Percentiles rank a stretch among this genome's conserved stretches.
phyloP scores from a whole-genome alignment of 2,888 invertebrate genomes.

The Hylaea fasciaria region DNA sequence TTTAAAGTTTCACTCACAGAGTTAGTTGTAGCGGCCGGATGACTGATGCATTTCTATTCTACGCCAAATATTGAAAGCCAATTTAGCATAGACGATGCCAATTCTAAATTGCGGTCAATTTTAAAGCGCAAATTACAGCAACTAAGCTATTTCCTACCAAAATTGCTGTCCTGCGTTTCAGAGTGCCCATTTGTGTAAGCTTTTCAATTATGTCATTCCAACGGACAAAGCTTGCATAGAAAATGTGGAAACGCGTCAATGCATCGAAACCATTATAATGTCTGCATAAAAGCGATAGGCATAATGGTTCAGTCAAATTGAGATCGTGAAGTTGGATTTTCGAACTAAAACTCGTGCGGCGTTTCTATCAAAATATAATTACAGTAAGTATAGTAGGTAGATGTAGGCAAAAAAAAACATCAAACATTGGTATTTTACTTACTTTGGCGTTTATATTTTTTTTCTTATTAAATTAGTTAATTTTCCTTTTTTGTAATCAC shows the following conservation, averaged over 20 bases:
- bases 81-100: conserved; percentile 1
- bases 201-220: conserved; percentile 27
- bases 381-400: no score
- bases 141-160: conserved; percentile 33
- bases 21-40: no score
- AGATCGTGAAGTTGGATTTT: not conserved
- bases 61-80: not conserved
- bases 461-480: no score
- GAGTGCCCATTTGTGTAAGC: conserved; percentile 17
- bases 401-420: no score
- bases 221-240: conserved; percentile 23
- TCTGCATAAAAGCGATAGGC: conserved; percentile 8
- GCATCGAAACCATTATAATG: conserved; percentile 4
- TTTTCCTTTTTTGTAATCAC: no score
- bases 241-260: conserved; percentile 21
- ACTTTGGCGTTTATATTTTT: no score
- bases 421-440: no score
- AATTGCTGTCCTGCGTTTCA: conserved; percentile 40
- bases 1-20: no score
- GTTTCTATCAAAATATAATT: not conserved
- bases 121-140: conserved; percentile 50
- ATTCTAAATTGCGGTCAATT: conserved; percentile 46
- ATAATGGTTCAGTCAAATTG: not conserved
- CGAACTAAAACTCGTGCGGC: not conserved
- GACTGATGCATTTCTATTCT: no score